Evolutionary conservation across 1,140 invertebrate genomes (phyloP).

Genomic region (Magallana ariakensis): DNA sequence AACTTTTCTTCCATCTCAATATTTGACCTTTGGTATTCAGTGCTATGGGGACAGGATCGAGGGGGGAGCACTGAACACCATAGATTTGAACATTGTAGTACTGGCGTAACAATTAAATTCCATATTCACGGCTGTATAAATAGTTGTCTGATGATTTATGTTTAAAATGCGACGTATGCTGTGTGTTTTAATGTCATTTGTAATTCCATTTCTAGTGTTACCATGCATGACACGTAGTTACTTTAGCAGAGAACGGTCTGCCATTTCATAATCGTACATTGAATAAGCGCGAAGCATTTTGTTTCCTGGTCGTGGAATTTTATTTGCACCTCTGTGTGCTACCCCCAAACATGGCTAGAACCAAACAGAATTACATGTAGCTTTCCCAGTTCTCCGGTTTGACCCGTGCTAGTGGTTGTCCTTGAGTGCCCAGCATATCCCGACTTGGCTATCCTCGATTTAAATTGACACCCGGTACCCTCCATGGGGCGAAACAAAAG

Average conservation of each 20-base stretch:
- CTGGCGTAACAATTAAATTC: not conserved
- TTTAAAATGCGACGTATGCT: not conserved
- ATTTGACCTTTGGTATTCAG: not conserved
- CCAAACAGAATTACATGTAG: too few species aligned
- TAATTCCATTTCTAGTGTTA: slow-evolving; percentile 25
- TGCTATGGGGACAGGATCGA: not conserved
- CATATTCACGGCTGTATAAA: not conserved
- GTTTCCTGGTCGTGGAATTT: too few species aligned
- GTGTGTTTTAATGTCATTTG: slow-evolving; percentile 24
- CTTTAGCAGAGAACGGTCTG: too few species aligned
- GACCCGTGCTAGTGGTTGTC: too few species aligned
- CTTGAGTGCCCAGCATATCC: too few species aligned
- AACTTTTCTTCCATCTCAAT: not conserved
- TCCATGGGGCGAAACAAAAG: not conserved
- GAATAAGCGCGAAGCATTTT: too few species aligned
- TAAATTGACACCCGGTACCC: slow-evolving; percentile 13
- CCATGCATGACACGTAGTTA: not conserved
- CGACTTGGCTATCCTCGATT: not conserved
- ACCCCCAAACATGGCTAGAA: too few species aligned
- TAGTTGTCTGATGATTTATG: slow-evolving; percentile 1
- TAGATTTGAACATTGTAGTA: not conserved
- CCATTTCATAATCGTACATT: too few species aligned
- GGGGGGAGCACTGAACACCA: not conserved
- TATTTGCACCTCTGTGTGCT: too few species aligned
- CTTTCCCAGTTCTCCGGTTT: too few species aligned